These are phyloP conservation scores for Lucinisca nassula DNA, from an alignment of 2,888 invertebrate species.

Conservation along the genomic window DNA sequence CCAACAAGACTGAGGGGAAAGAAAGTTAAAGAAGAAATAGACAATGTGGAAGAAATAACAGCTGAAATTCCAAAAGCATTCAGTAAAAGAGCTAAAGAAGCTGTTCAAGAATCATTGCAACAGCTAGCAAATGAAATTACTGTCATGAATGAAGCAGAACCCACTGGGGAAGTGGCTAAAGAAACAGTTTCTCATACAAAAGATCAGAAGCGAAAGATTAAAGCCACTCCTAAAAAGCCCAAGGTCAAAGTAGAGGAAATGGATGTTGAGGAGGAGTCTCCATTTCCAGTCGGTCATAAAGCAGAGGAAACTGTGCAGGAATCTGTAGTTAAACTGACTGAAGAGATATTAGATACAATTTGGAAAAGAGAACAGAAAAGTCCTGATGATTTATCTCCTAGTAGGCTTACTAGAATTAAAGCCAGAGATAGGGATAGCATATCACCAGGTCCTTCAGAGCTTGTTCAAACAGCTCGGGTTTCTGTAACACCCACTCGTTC, in stretches of 20 bases:
- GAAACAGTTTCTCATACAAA: not conserved
- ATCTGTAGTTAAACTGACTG: conserved; percentile 43
- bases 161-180: not conserved
- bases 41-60: conserved; percentile 23
- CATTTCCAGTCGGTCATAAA: conserved; percentile 30
- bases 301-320: conserved; percentile 53
- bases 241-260: not conserved
- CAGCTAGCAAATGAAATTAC: conserved; percentile 42
- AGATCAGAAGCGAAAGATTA: not conserved
- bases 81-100: conserved; percentile 43
- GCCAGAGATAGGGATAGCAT: not conserved
- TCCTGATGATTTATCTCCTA: not conserved
- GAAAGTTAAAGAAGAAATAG: conserved; percentile 25
- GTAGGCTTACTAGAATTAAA: not conserved
- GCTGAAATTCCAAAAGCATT: conserved; percentile 48
- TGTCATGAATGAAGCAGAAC: not conserved
- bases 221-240: not conserved
- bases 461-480: not conserved
- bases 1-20: conserved; percentile 42
- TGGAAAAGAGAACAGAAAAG: conserved; percentile 2
- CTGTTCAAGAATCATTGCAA: conserved; percentile 56
- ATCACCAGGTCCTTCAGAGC: not conserved
- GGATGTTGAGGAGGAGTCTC: conserved; percentile 27
- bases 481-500: not conserved
- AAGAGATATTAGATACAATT: conserved; percentile 23